Evolutionary conservation across 2,888 invertebrate genomes (phyloP).

Genomic region (Cylloceria caligata): DNA sequence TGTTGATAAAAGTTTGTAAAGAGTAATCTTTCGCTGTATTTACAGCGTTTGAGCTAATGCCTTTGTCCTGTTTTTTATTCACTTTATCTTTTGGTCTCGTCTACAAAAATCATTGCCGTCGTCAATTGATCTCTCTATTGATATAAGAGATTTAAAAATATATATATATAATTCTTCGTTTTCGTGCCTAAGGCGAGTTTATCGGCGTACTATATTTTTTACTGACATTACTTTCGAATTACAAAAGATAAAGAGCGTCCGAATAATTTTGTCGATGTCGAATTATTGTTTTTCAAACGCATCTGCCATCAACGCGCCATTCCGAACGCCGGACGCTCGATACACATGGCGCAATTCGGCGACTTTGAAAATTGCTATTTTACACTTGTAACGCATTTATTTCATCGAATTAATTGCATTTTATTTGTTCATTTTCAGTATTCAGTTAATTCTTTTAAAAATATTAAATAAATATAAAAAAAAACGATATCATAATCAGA

Average conservation of each 20-base stretch:
- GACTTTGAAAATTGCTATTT: constrained; percentile 56
- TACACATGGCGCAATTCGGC: constrained; percentile 14
- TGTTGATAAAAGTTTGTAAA: constrained; percentile 19
- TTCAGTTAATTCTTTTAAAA: constrained; percentile 17
- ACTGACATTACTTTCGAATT: background rate
- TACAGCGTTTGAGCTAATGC: constrained; percentile 66
- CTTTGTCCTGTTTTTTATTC: constrained; percentile 52
- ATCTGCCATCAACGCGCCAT: constrained; percentile 29
- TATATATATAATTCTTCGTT: constrained; percentile 32
- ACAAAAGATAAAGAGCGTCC: background rate
- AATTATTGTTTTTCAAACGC: background rate
- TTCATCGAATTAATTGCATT: constrained; percentile 25
- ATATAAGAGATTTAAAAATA: constrained; percentile 33
- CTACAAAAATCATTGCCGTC: constrained; percentile 60
- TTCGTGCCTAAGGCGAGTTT: constrained; percentile 53
- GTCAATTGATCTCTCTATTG: constrained; percentile 41
- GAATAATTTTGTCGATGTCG: background rate
- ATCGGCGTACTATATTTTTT: constrained; percentile 4
- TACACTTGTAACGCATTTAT: constrained; percentile 65
- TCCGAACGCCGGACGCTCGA: constrained; percentile 34
- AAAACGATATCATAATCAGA: constrained; percentile 67
- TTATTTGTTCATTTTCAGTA: background rate
- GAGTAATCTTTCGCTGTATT: constrained; percentile 38
- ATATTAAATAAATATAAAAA: constrained; percentile 31
- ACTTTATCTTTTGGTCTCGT: constrained; percentile 52